Evolutionary conservation across 2,113 vertebrate species (phyloP).

Genomic region (Psammodynastes pulverulentus): DNA sequence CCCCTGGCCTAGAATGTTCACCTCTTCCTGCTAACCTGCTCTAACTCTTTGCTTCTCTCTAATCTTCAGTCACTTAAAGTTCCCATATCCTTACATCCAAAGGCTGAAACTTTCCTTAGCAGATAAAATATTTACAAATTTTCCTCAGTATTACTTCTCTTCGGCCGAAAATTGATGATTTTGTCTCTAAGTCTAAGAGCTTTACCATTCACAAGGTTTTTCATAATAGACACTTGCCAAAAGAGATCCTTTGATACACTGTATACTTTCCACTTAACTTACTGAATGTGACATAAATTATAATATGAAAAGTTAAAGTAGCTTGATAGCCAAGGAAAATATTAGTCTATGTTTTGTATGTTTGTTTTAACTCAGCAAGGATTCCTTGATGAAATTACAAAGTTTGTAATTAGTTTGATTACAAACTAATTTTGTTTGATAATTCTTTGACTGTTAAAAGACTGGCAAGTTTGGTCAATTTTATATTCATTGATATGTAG

Average conservation of each 20-base stretch:
- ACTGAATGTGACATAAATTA: conserved; percentile 27
- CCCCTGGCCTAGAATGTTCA: too few relatives aligned
- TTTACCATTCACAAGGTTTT: neutral
- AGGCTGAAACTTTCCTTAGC: neutral
- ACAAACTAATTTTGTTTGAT: too few relatives aligned
- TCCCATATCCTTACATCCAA: neutral
- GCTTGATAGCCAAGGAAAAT: conserved; percentile 17
- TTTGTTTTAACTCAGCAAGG: neutral
- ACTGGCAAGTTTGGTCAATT: neutral
- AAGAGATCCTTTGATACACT: neutral
- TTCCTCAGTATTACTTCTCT: neutral
- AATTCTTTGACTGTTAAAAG: neutral
- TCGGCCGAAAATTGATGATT: too few relatives aligned
- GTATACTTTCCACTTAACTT: neutral
- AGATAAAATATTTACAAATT: neutral
- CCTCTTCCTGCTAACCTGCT: neutral
- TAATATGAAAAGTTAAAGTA: conserved; percentile 17
- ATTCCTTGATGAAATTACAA: neutral
- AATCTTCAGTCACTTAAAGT: neutral
- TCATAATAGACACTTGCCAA: neutral
- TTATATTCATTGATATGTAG: neutral
- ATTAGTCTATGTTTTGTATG: neutral
- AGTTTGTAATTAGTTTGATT: neutral
- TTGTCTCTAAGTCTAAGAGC: neutral
- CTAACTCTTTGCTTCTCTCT: neutral